Percentiles rank a stretch among this genome's conserved stretches.
Evolutionary conservation across 2,113 vertebrate genomes (phyloP).

Genomic region (Balaenoptera acutorostrata): DNA sequence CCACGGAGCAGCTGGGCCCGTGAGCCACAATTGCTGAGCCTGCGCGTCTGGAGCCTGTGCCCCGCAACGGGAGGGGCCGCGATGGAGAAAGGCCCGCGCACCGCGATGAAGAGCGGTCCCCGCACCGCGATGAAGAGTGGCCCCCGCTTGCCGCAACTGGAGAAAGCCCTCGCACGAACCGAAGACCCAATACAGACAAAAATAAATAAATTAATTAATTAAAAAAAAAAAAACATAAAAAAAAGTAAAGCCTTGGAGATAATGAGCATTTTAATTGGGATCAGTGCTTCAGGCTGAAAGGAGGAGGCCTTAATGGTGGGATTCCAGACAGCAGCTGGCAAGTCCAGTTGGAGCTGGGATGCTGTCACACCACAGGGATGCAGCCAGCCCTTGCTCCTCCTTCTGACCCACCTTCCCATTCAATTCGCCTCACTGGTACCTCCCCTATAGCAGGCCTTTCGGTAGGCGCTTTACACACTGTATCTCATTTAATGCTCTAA

Average conservation of each 20-base stretch:
- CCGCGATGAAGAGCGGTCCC: too few relatives aligned
- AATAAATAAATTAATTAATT: too few relatives aligned
- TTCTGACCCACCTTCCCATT: background rate
- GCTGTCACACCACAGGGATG: background rate
- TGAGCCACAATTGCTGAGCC: too few relatives aligned
- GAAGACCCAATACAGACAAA: too few relatives aligned
- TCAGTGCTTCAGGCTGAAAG: constrained; percentile 38
- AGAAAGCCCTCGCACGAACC: too few relatives aligned
- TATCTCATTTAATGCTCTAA: background rate
- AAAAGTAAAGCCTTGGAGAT: constrained; percentile 44
- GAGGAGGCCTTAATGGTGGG: background rate
- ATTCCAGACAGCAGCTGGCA: constrained; percentile 8
- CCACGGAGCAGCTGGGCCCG: too few relatives aligned
- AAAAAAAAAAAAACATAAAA: too few relatives aligned
- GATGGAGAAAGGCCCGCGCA: too few relatives aligned
- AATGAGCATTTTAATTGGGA: constrained; percentile 71
- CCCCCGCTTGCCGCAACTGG: too few relatives aligned
- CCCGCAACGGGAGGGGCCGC: too few relatives aligned
- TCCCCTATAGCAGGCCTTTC: background rate
- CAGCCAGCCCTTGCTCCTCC: background rate
- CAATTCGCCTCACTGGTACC: background rate
- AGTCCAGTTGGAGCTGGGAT: background rate
- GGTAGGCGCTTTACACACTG: fast-evolving
- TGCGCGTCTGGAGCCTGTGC: too few relatives aligned
- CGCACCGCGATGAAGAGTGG: too few relatives aligned